Percentiles rank a stretch among this genome's conserved stretches.
These are phyloP conservation scores for Subacronicta megacephala DNA, from an alignment of 2,888 invertebrate species.

Conservation along the genomic window DNA sequence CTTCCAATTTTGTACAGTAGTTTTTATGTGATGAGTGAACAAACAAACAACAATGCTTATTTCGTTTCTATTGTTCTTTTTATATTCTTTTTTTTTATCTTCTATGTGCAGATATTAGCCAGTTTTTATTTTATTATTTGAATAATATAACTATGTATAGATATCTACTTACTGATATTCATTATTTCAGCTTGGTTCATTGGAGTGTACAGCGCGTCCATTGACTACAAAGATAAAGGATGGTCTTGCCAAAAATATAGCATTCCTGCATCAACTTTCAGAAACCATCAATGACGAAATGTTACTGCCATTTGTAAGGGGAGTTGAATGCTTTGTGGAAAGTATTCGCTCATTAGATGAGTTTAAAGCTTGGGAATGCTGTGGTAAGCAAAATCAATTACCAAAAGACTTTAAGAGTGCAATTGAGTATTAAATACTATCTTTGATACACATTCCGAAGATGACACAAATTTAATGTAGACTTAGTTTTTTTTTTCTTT, in stretches of 20 bases:
- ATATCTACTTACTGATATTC: not conserved
- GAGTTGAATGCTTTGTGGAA: slow-evolving; percentile 83
- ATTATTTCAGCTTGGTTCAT: slow-evolving; percentile 80
- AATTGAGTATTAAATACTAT: slow-evolving; percentile 79
- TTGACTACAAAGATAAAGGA: slow-evolving; percentile 79
- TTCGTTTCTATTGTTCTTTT: too few species aligned
- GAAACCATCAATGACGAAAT: slow-evolving; percentile 84
- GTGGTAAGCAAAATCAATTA: slow-evolving; percentile 80
- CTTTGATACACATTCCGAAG: slow-evolving; percentile 49
- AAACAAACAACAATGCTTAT: too few species aligned
- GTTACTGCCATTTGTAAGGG: slow-evolving; percentile 81
- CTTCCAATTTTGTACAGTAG: too few species aligned
- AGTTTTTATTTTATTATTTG: too few species aligned
- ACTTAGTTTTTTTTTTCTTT: slow-evolving; percentile 55
- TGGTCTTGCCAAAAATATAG: slow-evolving; percentile 81
- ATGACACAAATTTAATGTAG: slow-evolving; percentile 41
- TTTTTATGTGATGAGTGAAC: too few species aligned
- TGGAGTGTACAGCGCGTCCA: slow-evolving; percentile 83
- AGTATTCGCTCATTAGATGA: slow-evolving; percentile 82
- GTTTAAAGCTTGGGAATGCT: slow-evolving; percentile 85
- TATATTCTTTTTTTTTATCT: too few species aligned
- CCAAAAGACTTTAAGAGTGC: slow-evolving; percentile 85
- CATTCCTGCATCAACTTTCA: slow-evolving; percentile 82
- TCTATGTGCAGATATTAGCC: too few species aligned
- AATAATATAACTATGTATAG: too few species aligned